Evolutionary conservation across 2,797 vertebrate species (phyloP), one percentile per base, ranked within the genome.

Genomic region (Muscicapa striata): DNA sequence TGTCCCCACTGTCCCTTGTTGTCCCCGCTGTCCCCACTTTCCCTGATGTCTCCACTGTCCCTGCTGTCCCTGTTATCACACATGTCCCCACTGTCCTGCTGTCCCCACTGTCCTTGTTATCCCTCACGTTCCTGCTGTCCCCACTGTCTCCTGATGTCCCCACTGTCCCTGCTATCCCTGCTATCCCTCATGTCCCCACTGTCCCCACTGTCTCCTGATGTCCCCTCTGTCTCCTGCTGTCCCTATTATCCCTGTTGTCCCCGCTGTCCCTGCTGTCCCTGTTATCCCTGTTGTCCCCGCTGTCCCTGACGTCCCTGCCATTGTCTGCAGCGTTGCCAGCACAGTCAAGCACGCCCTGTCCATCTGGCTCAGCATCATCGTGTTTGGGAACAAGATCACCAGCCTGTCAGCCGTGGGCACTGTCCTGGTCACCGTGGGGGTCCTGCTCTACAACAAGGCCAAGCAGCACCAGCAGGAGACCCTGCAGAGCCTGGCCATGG

Each of bases 301-400:
- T 22, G 6, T 10, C 52, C 34, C 54, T 43, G 16, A 32, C 0
- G 14, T 7, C 69, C 61, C 32, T 9, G 11, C 22, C 4, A 3
- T 45, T 94, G 29, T 2, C 61, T 61, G 18, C 96, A 99, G 99
- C 19, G 99, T 99, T 15, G 99, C 99, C 86, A 99, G 99, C 89
- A 99, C 99, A 0, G 99, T 99, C 93, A 99, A 99, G 90, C 99
- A 99, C 3, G 99, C 99, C 17, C 84, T 99, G 94, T 99, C 99
- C 6, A 98, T 99, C 73, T 99, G 99, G 99, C 98, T 99, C 45
- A 99, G 99, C 95, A 96, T 99, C 97, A 98, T 99, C 29, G 97
- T 99, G 36, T 99, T 99, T 57, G 99, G 98, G 45, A 99, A 99
- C 97, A 98, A 97, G 41, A 98, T 99, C 96, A 99, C 98, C 23